phyloP scores from a whole-genome alignment of 2,113 vertebrate species.

The Xiphophorus couchianus region DNA sequence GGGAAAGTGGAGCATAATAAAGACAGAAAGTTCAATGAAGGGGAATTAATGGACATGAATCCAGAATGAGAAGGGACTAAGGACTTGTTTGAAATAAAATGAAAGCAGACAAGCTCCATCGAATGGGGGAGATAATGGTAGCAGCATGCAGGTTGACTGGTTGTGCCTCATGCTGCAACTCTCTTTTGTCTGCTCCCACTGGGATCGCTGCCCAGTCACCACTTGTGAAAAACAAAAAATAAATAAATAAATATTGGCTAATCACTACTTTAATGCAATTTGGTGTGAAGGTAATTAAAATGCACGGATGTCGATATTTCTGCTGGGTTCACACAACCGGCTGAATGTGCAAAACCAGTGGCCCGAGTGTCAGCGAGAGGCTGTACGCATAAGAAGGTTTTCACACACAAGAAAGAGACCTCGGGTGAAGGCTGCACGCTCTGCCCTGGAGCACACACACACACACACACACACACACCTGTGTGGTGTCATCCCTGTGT shows the following conservation, averaged over 20 bases:
- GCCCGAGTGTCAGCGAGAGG: conserved; percentile 16
- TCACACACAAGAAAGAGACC: conserved; percentile 24
- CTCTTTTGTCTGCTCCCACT: conserved; percentile 46
- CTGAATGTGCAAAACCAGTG: conserved; percentile 27
- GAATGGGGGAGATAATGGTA: conserved; percentile 7
- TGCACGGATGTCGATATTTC: conserved; percentile 39
- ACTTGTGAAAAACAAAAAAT: conserved; percentile 23
- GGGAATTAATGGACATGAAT: conserved; percentile 8
- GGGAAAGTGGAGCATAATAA: conserved; percentile 23
- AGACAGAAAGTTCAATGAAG: conserved; percentile 15
- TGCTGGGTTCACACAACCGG: conserved; percentile 23
- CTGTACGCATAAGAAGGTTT: background rate
- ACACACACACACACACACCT: background rate
- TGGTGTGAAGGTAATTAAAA: conserved; percentile 61
- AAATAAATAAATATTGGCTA: background rate
- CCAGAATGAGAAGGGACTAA: conserved; percentile 3
- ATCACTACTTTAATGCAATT: conserved; percentile 38
- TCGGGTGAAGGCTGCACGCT: conserved; percentile 8
- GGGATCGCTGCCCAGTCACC: conserved; percentile 52
- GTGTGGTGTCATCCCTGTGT: conserved; percentile 47
- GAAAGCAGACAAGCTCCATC: conserved; percentile 10
- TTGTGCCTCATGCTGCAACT: conserved; percentile 38
- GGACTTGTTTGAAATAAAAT: conserved; percentile 19
- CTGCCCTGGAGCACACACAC: conserved; percentile 22
- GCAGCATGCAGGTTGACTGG: conserved; percentile 49